phyloP scores from a whole-genome alignment of 2,113 vertebrate species.

The Amazona vittata region DNA sequence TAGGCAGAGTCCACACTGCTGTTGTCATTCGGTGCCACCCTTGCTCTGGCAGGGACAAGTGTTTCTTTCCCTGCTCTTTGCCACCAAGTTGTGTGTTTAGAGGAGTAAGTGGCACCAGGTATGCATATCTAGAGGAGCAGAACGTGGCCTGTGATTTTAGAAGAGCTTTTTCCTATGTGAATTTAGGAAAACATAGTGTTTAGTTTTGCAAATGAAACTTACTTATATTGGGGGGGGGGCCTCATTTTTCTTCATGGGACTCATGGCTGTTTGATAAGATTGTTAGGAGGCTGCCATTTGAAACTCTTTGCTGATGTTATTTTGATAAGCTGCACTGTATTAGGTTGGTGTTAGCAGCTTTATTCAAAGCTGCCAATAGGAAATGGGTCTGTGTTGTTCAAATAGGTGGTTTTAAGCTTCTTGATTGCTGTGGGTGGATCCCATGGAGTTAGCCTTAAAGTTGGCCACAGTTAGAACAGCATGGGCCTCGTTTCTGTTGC shows the following conservation, averaged over 20 bases:
- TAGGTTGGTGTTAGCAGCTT: not conserved
- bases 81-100: not conserved
- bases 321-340: not conserved
- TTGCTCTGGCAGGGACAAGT: not conserved
- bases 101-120: accelerated
- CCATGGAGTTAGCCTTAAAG: not conserved
- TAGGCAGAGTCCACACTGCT: not conserved
- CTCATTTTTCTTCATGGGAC: not conserved
- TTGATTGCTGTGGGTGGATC: not conserved
- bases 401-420: not conserved
- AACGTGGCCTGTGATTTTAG: accelerated
- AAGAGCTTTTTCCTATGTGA: not conserved
- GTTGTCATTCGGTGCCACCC: not conserved
- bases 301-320: not conserved
- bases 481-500: not conserved
- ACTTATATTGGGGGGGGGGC: accelerated
- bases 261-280: not conserved
- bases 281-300: not conserved
- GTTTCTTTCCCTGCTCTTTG: not conserved
- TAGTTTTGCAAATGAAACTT: not conserved
- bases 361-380: not conserved
- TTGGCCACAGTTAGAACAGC: not conserved
- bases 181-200: not conserved
- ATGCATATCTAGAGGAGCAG: not conserved
- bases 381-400: not conserved